Conservation (phyloP, 2,113 vertebrate species). For the Acanthisitta chloris region DNA sequence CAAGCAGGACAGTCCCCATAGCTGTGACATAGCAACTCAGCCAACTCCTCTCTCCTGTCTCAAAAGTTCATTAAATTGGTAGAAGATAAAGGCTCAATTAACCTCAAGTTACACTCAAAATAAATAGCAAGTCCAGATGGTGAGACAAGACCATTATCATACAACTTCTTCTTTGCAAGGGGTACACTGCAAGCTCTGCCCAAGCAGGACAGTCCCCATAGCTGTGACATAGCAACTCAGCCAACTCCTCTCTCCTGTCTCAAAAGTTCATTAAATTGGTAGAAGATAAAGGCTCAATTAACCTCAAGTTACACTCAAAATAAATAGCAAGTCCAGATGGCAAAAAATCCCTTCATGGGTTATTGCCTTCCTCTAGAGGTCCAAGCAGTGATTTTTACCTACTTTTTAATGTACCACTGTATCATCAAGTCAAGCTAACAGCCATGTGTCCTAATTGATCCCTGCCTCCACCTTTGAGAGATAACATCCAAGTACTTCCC, state of each 20-base stretch:
- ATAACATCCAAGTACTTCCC: background rate
- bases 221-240: background rate
- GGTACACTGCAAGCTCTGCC: background rate
- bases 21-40: background rate
- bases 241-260: background rate
- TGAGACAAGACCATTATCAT: background rate
- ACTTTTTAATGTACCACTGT: background rate
- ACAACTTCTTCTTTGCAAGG: background rate
- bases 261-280: background rate
- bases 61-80: background rate
- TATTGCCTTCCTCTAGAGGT: background rate
- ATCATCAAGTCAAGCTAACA: background rate
- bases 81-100: background rate
- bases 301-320: background rate
- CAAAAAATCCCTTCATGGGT: accelerated
- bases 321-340: background rate
- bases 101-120: background rate
- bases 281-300: background rate
- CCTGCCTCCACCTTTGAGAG: background rate
- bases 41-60: background rate
- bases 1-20: background rate
- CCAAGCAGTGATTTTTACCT: background rate
- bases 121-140: background rate
- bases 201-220: background rate
- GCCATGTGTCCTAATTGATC: background rate